phyloP scores from a whole-genome alignment of 2,888 invertebrate genomes.

The Mylabris sibirica region DNA sequence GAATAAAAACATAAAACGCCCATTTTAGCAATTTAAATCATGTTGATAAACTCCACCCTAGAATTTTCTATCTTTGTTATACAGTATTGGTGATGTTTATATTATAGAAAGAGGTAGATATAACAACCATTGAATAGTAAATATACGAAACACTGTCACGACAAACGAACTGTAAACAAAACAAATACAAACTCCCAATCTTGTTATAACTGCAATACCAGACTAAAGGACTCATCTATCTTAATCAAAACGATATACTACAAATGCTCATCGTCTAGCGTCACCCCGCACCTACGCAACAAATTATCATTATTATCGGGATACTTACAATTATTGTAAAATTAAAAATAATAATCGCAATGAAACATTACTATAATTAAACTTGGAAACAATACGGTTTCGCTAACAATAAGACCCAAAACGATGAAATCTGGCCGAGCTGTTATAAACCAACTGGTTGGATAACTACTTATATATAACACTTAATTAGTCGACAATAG shows the following conservation, averaged over 20 bases:
- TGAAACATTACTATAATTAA: too few species aligned
- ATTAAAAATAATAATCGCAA: not conserved
- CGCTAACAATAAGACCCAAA: too few species aligned
- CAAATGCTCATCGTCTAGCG: constrained; percentile 23
- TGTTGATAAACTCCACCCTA: constrained; percentile 53
- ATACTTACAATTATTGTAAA: not conserved
- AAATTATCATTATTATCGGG: not conserved
- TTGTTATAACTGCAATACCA: constrained; percentile 39
- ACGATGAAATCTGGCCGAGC: not conserved
- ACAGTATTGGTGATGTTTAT: constrained; percentile 33
- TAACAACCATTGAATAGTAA: constrained; percentile 31
- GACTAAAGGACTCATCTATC: constrained; percentile 36
- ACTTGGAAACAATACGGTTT: too few species aligned
- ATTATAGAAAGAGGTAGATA: constrained; percentile 36
- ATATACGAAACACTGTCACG: constrained; percentile 31
- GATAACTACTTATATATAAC: too few species aligned
- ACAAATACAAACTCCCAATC: constrained; percentile 44
- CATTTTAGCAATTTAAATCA: constrained; percentile 62
- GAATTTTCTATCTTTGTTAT: constrained; percentile 35
- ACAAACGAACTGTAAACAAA: constrained; percentile 49
- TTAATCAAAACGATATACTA: constrained; percentile 37
- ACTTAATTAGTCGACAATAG: too few species aligned
- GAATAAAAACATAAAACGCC: constrained; percentile 61
- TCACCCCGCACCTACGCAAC: not conserved
- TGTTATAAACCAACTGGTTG: not conserved